A percentile compares a stretch with the other conserved stretches of the same genome.
phyloP scores from a whole-genome alignment of 35 echinoderm and acorn worm genomes.

The Hemicentrotus pulcherrimus region DNA sequence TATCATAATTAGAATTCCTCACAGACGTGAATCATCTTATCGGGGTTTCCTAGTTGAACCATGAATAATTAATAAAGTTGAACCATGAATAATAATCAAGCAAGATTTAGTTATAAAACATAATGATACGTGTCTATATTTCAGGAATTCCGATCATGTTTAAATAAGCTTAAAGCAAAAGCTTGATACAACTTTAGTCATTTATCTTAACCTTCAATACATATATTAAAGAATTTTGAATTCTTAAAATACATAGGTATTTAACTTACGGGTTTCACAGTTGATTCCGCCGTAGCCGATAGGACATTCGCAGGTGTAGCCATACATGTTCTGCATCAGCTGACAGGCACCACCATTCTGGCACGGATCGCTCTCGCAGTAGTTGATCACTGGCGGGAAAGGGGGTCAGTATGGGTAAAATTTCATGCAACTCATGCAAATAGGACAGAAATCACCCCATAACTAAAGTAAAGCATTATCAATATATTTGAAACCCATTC shows the following conservation, averaged over 20 bases:
- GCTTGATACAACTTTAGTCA: too few relatives aligned
- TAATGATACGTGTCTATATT: too few relatives aligned
- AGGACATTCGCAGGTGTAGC: constrained; percentile 40
- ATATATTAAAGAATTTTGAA: too few relatives aligned
- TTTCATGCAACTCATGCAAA: neutral
- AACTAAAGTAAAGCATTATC: neutral
- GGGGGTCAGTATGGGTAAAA: neutral
- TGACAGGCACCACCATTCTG: constrained; percentile 54
- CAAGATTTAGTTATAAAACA: too few relatives aligned
- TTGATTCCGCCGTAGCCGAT: constrained; percentile 31
- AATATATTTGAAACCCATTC: neutral
- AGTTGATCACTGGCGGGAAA: constrained; percentile 8
- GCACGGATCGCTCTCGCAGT: constrained; percentile 41
- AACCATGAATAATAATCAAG: too few relatives aligned
- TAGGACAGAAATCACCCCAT: neutral
- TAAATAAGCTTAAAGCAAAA: too few relatives aligned
- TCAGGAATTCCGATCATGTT: too few relatives aligned
- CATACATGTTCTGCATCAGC: constrained; percentile 15
- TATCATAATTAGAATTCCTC: too few relatives aligned
- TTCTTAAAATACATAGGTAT: neutral
- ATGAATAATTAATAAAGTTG: too few relatives aligned
- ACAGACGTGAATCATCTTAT: too few relatives aligned
- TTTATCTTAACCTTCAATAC: too few relatives aligned
- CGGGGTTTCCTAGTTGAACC: too few relatives aligned
- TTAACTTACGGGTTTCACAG: constrained; percentile 52